Conservation (phyloP, 2,888 invertebrate genomes). For the Allygus modestus region DNA sequence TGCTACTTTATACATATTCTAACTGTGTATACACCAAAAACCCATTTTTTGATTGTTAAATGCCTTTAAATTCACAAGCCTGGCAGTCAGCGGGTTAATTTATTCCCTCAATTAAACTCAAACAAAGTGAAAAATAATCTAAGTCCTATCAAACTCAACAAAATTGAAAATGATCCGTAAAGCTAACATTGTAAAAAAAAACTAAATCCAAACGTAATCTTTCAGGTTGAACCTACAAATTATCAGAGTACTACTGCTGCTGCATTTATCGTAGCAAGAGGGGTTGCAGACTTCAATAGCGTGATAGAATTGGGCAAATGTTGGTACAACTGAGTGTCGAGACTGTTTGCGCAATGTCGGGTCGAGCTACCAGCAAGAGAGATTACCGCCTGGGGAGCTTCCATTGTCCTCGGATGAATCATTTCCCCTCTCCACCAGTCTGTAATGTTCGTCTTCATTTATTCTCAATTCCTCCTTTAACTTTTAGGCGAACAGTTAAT, state of each 20-base stretch:
- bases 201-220: not conserved
- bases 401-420: constrained; percentile 37
- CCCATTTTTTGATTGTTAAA: too few relatives aligned
- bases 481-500: not conserved
- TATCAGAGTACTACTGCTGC: not conserved
- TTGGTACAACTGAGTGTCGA: constrained; percentile 3
- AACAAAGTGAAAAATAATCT: too few relatives aligned
- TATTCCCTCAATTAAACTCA: too few relatives aligned
- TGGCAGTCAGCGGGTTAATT: too few relatives aligned
- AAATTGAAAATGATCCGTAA: too few relatives aligned
- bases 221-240: not conserved
- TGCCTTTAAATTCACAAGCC: too few relatives aligned
- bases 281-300: not conserved
- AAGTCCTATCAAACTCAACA: too few relatives aligned
- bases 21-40: too few relatives aligned
- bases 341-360: constrained; percentile 6
- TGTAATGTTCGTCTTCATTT: not conserved
- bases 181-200: too few relatives aligned
- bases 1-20: too few relatives aligned
- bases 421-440: constrained; percentile 6
- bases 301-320: constrained; percentile 33
- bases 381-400: constrained; percentile 24
- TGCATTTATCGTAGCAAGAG: not conserved
- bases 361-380: constrained; percentile 19
- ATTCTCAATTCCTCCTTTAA: constrained; percentile 17